Evolutionary conservation across 2,888 invertebrate species (phyloP).

Genomic region (Andricus curvator): DNA sequence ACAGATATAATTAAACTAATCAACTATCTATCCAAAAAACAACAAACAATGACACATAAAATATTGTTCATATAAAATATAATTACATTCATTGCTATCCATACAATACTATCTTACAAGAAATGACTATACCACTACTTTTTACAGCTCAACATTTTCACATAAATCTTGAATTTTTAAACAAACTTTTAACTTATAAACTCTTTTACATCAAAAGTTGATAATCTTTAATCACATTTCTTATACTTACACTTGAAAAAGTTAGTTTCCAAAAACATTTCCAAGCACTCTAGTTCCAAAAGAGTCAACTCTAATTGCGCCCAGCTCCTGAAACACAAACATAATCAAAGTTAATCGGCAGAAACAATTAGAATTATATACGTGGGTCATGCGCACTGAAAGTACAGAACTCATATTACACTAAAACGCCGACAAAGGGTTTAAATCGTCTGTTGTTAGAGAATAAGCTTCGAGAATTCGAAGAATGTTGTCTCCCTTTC

Average conservation of each 20-base stretch:
- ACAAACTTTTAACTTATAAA: not conserved
- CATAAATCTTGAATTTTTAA: not conserved
- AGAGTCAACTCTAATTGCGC: not conserved
- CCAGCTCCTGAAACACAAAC: constrained; percentile 10
- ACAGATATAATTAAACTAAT: not conserved
- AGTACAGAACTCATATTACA: not conserved
- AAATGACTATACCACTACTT: not conserved
- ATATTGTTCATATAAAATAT: no score
- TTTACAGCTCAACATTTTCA: not conserved
- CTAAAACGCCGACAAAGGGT: not conserved
- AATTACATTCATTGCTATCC: no score
- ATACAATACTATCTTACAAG: not conserved
- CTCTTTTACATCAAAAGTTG: not conserved
- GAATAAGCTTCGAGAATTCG: not conserved
- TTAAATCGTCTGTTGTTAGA: constrained; percentile 14
- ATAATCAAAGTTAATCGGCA: constrained; percentile 5
- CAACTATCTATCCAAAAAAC: not conserved
- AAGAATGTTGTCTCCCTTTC: constrained; percentile 29
- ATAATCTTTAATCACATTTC: not conserved
- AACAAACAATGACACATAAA: not conserved
- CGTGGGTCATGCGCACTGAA: not conserved
- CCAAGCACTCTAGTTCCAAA: not conserved
- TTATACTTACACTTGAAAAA: not conserved
- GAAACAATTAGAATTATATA: not conserved
- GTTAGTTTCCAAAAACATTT: not conserved